These are phyloP conservation scores for Orbicella faveolata DNA, from an alignment of 64 coral and sea anemone species.

Conservation along the genomic window DNA sequence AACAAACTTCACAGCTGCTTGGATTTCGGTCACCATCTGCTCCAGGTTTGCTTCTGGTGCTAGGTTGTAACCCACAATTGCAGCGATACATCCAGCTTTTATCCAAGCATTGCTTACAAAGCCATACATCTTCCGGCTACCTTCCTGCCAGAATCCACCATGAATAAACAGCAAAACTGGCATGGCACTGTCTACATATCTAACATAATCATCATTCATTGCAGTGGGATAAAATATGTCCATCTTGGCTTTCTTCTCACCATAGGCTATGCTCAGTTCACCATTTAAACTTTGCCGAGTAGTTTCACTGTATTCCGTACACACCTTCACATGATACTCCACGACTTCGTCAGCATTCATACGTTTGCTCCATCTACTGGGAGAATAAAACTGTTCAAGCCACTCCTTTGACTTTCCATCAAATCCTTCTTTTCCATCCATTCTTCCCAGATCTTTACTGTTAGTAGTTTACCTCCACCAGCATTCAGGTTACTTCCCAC, in stretches of 20 bases:
- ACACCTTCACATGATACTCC: slow-evolving; percentile 7
- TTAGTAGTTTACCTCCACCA: too few species aligned
- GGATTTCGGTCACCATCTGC: slow-evolving; percentile 46
- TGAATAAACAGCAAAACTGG: slow-evolving; percentile 59
- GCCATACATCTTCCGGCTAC: slow-evolving; percentile 27
- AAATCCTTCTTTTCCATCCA: background rate
- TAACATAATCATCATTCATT: background rate
- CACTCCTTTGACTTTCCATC: slow-evolving; percentile 12
- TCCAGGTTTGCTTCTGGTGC: slow-evolving; percentile 55
- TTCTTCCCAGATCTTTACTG: too few species aligned
- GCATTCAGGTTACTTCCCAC: too few species aligned
- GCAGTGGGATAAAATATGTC: slow-evolving; percentile 51
- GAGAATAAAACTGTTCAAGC: slow-evolving; percentile 36
- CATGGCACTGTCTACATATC: background rate
- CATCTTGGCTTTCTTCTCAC: slow-evolving; percentile 55
- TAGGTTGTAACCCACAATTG: slow-evolving; percentile 52
- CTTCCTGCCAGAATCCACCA: slow-evolving; percentile 53
- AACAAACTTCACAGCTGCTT: slow-evolving; percentile 32
- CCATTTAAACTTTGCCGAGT: slow-evolving; percentile 20
- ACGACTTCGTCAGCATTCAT: slow-evolving; percentile 43
- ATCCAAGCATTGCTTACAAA: slow-evolving; percentile 29
- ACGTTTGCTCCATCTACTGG: slow-evolving; percentile 50
- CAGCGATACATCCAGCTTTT: background rate
- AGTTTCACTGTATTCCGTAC: slow-evolving; percentile 25
- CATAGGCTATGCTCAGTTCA: slow-evolving; percentile 33